Conservation (phyloP, 1,140 invertebrate species). For the Akabosia matsudoensis region DNA sequence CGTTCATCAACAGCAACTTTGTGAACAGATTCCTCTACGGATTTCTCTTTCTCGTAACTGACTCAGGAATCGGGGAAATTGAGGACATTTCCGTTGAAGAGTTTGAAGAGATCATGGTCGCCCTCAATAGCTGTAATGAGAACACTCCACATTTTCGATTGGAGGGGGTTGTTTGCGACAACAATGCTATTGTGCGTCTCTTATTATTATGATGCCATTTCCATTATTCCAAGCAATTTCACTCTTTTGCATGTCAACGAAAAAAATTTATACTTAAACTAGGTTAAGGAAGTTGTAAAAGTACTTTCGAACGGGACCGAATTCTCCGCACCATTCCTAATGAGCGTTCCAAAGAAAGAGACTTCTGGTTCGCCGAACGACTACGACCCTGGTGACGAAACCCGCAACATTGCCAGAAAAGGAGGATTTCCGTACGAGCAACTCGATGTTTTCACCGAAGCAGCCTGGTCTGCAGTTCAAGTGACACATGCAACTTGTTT, state of each 20-base stretch:
- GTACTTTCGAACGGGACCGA: neutral
- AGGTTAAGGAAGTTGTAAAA: conserved; percentile 22
- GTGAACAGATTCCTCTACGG: conserved; percentile 27
- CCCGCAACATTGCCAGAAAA: no score
- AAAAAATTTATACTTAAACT: neutral
- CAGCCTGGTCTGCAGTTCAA: conserved; percentile 34
- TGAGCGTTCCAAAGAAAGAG: neutral
- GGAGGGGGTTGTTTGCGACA: conserved; percentile 30
- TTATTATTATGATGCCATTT: neutral
- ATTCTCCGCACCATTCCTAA: neutral
- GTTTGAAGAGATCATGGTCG: conserved; percentile 36
- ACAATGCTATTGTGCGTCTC: conserved; percentile 27
- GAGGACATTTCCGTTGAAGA: conserved; percentile 36
- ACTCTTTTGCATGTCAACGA: no score
- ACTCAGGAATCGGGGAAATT: conserved; percentile 34
- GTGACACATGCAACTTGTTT: conserved; percentile 38
- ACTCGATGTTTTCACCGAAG: conserved; percentile 35
- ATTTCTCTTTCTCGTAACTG: conserved; percentile 35
- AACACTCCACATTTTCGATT: conserved; percentile 28
- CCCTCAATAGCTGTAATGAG: conserved; percentile 23
- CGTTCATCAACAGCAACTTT: conserved; percentile 33
- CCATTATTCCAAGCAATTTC: neutral
- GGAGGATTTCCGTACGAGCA: conserved; percentile 21
- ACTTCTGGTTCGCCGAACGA: neutral
- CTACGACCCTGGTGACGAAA: neutral